These are phyloP conservation scores for Passer domesticus DNA, from an alignment of 2,113 vertebrate genomes.

Conservation along the genomic window DNA sequence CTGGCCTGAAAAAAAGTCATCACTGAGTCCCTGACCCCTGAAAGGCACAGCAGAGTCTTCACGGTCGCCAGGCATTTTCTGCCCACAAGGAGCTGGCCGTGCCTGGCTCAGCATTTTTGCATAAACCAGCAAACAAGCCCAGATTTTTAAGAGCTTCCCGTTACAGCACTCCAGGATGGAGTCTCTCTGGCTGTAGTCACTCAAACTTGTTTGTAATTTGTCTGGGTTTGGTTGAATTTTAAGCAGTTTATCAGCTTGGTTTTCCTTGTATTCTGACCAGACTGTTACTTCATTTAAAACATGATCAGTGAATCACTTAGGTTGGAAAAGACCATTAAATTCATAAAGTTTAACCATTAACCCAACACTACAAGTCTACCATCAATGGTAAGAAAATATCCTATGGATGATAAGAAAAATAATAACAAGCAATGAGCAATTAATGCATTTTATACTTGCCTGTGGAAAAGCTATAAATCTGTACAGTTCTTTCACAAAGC, in stretches of 20 bases:
- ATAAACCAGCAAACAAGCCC: not conserved
- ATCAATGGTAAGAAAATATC: not conserved
- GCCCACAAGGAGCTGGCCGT: not conserved
- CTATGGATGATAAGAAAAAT: not conserved
- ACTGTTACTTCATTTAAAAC: not conserved
- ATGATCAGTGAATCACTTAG: not conserved
- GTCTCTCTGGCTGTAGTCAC: not conserved
- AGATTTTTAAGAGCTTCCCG: not conserved
- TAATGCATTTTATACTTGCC: conserved; percentile 72
- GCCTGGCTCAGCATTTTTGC: not conserved
- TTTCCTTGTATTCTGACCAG: not conserved
- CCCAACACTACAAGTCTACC: not conserved
- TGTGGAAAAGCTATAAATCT: conserved; percentile 94
- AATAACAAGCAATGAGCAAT: not conserved
- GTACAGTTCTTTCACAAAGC: conserved; percentile 92
- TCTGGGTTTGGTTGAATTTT: not conserved
- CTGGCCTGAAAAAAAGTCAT: not conserved
- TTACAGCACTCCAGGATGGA: not conserved
- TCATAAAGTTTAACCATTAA: not conserved
- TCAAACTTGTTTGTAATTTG: not conserved
- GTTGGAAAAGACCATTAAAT: not conserved
- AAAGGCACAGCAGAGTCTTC: not conserved
- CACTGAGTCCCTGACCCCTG: not conserved
- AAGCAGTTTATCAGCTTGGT: not conserved
- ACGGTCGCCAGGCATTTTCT: accelerated